Base-by-base conservation (phyloP, 2,888 invertebrate species). In the Coelogynopora nodosa region DNA sequence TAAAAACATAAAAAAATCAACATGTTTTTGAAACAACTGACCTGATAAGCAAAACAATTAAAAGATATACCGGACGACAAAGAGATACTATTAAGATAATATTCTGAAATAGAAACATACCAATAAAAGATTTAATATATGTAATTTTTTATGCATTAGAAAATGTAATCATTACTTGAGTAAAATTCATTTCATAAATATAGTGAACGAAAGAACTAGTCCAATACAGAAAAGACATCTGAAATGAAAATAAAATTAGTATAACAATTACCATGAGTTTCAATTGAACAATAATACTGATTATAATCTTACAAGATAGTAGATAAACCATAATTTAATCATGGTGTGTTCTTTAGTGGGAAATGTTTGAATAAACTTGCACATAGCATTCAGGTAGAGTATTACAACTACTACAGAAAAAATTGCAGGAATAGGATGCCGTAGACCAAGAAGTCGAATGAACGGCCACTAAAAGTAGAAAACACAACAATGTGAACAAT, bases 361-460 rank as follows among this genome's bases (percentile, higher is more conserved):
- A 26, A 74, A 74, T 74, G 74, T 74, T 74, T 74, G 74, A 23
- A 74, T 74, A 26, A 74, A 74, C 23, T 74, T 74, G 74, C 74
- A 74, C 2, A 74, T 5, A 26, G 74, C 74, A 23, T 74, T 74
- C 18, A 74, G 74, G 27, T 74, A 74, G 23, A 74, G 27, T 2
- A 74, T 13, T 2, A 74, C 74, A 74, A 74, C 23, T 13, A 74
- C 2, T 5, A 13, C 5, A 5, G 74, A 74, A 26, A 74, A 74
- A 2, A 74, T 23, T 2, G 23, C 74, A 13, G 23, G 23, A 2
- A 74, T 74, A 2, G 74, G 74, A 5, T 74, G 27, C 5, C 74
- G 74, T 5, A 74, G 74, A 74, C 74, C 74, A 74, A 74, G 23
- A 5, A 74, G 18, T 74, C 27, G 23, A 23, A 74, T 23, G 23